A percentile compares a stretch with the other conserved stretches of the same genome.
phyloP scores from a whole-genome alignment of 2,888 invertebrate genomes.

The Drosophila kambysellisi region DNA sequence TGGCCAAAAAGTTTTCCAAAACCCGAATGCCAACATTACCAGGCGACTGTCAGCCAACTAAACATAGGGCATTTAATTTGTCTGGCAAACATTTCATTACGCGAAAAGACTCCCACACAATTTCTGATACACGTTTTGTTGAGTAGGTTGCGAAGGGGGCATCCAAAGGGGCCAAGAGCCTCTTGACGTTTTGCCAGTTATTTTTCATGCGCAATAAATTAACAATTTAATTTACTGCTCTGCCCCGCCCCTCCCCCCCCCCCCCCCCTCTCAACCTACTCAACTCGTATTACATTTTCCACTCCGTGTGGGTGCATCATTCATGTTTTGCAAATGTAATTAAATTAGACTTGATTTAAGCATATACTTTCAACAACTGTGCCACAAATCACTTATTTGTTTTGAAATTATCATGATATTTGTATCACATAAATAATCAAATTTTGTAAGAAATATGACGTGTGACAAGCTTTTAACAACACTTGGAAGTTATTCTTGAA shows the following conservation, averaged over 20 bases:
- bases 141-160: neutral
- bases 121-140: slow-evolving; percentile 13
- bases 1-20: slow-evolving; percentile 39
- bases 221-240: slow-evolving; percentile 77
- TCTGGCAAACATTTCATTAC: slow-evolving; percentile 37
- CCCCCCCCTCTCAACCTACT: neutral
- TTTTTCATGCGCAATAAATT: slow-evolving; percentile 79
- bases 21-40: slow-evolving; percentile 7
- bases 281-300: slow-evolving; percentile 37
- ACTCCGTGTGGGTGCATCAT: slow-evolving; percentile 28
- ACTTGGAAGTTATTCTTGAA: neutral
- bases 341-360: slow-evolving; percentile 68
- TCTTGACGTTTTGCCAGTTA: slow-evolving; percentile 65
- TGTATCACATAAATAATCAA: neutral
- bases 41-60: slow-evolving; percentile 23
- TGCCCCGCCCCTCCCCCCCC: neutral
- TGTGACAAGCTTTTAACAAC: neutral
- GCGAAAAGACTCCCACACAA: slow-evolving; percentile 34
- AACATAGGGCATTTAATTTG: slow-evolving; percentile 27
- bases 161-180: slow-evolving; percentile 4
- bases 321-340: slow-evolving; percentile 54
- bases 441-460: neutral
- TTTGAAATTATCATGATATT: neutral
- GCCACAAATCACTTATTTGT: slow-evolving; percentile 2
- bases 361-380: slow-evolving; percentile 6